Percentiles rank a stretch among this genome's conserved stretches.
Evolutionary conservation across 2,888 invertebrate genomes (phyloP).

Genomic region (Himalopsyche anomala): DNA sequence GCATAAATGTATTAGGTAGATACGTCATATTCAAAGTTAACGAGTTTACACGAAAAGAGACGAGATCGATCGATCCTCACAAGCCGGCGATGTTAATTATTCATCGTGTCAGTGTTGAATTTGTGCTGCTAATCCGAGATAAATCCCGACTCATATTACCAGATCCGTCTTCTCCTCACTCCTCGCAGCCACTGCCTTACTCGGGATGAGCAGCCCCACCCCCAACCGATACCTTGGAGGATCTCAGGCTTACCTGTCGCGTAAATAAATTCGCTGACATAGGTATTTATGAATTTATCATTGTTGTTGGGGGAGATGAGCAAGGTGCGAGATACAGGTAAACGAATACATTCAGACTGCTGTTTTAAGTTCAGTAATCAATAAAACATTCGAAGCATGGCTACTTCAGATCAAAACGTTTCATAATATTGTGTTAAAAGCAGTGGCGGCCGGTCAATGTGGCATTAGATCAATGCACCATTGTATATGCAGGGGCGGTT

Average conservation of each 20-base stretch:
- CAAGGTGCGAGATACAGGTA: background rate
- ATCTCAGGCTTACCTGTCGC: conserved; percentile 49
- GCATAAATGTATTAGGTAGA: no score
- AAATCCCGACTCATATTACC: conserved; percentile 61
- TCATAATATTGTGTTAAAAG: no score
- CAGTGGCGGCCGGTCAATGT: no score
- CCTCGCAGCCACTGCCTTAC: background rate
- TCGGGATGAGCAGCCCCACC: background rate
- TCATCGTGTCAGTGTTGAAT: conserved; percentile 63
- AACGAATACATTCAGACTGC: no score
- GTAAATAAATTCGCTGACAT: conserved; percentile 52
- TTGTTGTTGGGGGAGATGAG: background rate
- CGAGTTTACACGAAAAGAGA: background rate
- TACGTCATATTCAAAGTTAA: background rate
- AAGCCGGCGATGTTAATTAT: conserved; percentile 59
- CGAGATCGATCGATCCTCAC: conserved; percentile 57
- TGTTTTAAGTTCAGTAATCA: no score
- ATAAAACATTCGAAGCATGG: no score
- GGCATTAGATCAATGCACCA: no score
- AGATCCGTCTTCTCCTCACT: conserved; percentile 43
- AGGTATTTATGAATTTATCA: conserved; percentile 45
- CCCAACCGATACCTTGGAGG: conserved; percentile 36
- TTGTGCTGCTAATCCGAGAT: conserved; percentile 62
- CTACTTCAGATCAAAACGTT: no score
- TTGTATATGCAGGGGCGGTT: no score